Conservation (phyloP, 2,797 vertebrate genomes). For the Chelidonichthys spinosus region DNA sequence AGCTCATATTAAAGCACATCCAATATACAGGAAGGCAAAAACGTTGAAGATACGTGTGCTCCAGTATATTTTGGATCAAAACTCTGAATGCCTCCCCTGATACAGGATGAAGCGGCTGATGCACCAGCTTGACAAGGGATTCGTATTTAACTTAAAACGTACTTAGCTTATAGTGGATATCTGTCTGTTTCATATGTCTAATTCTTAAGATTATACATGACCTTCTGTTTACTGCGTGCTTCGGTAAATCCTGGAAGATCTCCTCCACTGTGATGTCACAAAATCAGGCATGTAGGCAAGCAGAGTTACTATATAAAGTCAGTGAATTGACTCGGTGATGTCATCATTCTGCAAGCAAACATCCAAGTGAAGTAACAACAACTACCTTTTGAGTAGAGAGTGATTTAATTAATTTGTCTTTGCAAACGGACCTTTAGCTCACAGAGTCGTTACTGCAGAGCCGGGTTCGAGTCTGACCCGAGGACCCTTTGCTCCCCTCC, state of each 20-base stretch:
- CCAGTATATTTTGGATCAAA: neutral
- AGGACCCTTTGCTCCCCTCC: no score
- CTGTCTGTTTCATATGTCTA: neutral
- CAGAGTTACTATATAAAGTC: no score
- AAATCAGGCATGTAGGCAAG: no score
- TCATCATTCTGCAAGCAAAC: neutral
- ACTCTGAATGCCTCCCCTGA: neutral
- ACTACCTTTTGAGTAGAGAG: neutral
- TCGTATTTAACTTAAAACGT: neutral
- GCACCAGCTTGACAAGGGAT: neutral
- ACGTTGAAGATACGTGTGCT: neutral
- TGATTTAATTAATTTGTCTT: no score
- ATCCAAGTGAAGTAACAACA: conserved; percentile 1
- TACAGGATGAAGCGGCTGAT: neutral
- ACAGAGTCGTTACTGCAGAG: no score
- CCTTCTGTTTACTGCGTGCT: neutral
- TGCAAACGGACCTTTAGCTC: no score
- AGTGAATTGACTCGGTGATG: no score
- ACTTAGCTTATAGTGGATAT: neutral
- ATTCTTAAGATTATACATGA: neutral
- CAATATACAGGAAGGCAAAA: neutral
- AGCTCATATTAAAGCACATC: neutral
- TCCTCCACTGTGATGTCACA: neutral
- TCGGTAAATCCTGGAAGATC: neutral
- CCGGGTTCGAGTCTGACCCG: no score